Percentiles rank a stretch among this genome's conserved stretches.
Conservation (phyloP, 1,140 invertebrate species). For the Theocolax elegans region DNA sequence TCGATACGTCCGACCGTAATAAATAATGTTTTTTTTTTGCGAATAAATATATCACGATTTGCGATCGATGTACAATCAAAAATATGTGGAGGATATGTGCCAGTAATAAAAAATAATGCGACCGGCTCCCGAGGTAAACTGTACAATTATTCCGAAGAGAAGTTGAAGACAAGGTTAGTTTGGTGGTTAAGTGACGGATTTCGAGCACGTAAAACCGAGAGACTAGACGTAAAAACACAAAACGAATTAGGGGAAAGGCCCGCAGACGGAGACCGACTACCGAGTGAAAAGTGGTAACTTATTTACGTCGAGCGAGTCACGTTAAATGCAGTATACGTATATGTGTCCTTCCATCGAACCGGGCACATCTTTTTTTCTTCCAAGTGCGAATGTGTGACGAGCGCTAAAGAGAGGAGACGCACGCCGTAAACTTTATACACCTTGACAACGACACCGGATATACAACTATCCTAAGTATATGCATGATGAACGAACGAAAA, state of each 20-base stretch:
- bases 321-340: not conserved
- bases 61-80: too few species aligned
- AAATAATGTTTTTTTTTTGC: too few species aligned
- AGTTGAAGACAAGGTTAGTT: slow-evolving; percentile 13
- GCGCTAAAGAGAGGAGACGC: slow-evolving; percentile 5
- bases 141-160: not conserved
- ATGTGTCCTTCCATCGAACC: slow-evolving; percentile 4
- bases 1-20: too few species aligned
- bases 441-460: too few species aligned
- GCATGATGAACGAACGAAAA: not conserved
- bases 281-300: slow-evolving; percentile 16
- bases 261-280: slow-evolving; percentile 4
- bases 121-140: too few species aligned
- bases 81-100: too few species aligned
- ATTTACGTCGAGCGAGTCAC: slow-evolving; percentile 18
- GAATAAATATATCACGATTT: too few species aligned
- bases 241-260: not conserved
- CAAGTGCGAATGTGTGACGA: not conserved
- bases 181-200: not conserved
- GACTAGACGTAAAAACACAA: slow-evolving; percentile 29
- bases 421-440: slow-evolving; percentile 8
- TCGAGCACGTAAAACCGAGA: not conserved
- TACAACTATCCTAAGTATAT: too few species aligned
- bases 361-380: too few species aligned
- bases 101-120: too few species aligned